Conservation (phyloP, 1,140 invertebrate species). For the Cydia strobilella region DNA sequence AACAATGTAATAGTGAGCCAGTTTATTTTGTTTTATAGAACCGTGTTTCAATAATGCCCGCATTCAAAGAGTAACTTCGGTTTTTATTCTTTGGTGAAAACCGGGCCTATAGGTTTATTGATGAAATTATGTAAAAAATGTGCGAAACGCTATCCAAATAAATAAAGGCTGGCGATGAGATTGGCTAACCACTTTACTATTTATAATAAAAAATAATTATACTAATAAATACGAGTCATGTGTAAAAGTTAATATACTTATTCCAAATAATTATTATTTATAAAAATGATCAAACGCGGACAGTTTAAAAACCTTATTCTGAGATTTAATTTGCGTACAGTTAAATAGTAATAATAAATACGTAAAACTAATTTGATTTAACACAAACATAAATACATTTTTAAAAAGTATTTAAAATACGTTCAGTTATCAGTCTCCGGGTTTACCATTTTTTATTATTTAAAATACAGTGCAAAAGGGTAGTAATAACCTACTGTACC, state of each 20-base stretch:
- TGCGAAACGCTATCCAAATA: slow-evolving; percentile 13
- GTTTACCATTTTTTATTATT: slow-evolving; percentile 6
- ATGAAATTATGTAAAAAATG: background rate
- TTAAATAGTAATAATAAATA: slow-evolving; percentile 18
- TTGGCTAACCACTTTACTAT: slow-evolving; percentile 37
- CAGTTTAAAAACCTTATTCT: background rate
- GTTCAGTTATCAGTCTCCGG: slow-evolving; percentile 23
- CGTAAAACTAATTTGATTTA: slow-evolving; percentile 3
- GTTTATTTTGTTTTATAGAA: background rate
- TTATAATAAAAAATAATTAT: background rate
- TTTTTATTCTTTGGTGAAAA: slow-evolving; percentile 46
- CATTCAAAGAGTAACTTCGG: slow-evolving; percentile 38
- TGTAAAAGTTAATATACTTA: slow-evolving; percentile 25
- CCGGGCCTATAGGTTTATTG: slow-evolving; percentile 11
- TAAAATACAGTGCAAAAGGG: background rate
- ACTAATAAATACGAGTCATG: slow-evolving; percentile 4
- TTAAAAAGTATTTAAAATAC: slow-evolving; percentile 28
- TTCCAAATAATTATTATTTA: slow-evolving; percentile 12
- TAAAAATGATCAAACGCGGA: slow-evolving; percentile 15
- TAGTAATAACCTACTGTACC: background rate
- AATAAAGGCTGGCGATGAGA: slow-evolving; percentile 33
- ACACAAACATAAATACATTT: slow-evolving; percentile 28
- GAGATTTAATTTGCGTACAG: background rate
- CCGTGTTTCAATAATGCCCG: slow-evolving; percentile 40
- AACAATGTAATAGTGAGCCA: background rate